A percentile compares a stretch with the other conserved stretches of the same genome.
Evolutionary conservation across 2,888 invertebrate genomes (phyloP).

Genomic region (Elysia crispata): DNA sequence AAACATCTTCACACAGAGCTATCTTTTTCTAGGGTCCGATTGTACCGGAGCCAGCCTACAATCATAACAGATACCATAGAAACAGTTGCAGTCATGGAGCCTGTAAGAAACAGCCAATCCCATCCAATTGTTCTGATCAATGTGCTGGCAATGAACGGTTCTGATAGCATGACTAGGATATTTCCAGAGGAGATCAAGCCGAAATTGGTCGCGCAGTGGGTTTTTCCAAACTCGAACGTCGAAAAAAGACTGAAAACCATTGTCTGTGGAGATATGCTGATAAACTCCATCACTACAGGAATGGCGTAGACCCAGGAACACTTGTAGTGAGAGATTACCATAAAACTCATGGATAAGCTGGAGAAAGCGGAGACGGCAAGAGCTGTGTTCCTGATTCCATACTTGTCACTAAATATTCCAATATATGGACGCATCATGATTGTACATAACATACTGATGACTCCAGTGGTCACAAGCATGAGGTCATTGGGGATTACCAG

Average conservation of each 20-base stretch:
- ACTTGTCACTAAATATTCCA: neutral
- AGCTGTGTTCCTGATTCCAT: neutral
- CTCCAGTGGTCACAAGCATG: neutral
- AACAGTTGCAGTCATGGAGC: neutral
- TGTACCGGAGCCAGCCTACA: too few relatives aligned
- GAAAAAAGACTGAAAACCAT: neutral
- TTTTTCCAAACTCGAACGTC: neutral
- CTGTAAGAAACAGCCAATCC: neutral
- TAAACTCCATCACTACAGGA: neutral
- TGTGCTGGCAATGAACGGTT: neutral
- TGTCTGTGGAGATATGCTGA: neutral
- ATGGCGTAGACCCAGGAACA: neutral
- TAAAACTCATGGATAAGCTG: slow-evolving; percentile 14
- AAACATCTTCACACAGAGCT: too few relatives aligned
- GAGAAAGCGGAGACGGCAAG: neutral
- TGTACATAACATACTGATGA: neutral
- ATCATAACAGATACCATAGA: too few relatives aligned
- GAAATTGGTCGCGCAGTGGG: slow-evolving; percentile 15
- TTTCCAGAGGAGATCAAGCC: neutral
- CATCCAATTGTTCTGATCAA: slow-evolving; percentile 15
- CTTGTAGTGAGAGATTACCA: neutral
- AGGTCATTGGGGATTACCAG: neutral
- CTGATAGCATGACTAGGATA: neutral
- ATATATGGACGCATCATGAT: neutral
- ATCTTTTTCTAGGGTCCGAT: too few relatives aligned